These are phyloP conservation scores for Anomalospiza imberbis DNA, from an alignment of 2,797 vertebrate species.

Conservation along the genomic window DNA sequence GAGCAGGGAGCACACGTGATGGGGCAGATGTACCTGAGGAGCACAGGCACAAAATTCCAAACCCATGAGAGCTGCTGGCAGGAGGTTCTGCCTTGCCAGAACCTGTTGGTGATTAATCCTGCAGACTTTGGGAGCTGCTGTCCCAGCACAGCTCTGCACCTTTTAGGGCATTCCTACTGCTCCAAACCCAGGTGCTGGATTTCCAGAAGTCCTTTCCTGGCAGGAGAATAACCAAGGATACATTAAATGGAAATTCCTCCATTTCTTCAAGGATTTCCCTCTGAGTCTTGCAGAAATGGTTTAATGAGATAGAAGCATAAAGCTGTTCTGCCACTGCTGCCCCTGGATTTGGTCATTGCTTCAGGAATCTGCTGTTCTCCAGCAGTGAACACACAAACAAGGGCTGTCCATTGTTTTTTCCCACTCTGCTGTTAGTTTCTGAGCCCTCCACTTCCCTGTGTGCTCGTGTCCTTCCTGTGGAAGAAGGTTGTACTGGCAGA, in stretches of 20 bases:
- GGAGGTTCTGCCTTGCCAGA: neutral
- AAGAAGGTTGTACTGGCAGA: neutral
- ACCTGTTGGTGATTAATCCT: slow-evolving; percentile 24
- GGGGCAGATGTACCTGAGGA: neutral
- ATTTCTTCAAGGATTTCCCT: neutral
- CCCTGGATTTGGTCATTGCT: neutral
- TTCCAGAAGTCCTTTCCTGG: neutral
- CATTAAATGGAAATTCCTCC: neutral
- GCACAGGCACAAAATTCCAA: neutral
- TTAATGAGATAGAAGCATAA: neutral
- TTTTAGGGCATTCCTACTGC: neutral
- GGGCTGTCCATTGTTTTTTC: neutral
- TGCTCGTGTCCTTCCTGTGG: neutral
- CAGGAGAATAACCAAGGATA: neutral
- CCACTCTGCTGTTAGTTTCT: neutral
- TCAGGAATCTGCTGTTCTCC: neutral
- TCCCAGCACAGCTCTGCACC: neutral
- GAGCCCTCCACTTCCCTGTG: neutral
- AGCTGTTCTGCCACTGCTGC: fast-evolving
- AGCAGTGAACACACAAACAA: neutral
- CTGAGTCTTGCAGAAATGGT: neutral
- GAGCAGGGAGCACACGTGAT: neutral
- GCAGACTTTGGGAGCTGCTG: neutral
- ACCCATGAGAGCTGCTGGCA: slow-evolving; percentile 23
- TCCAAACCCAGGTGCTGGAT: neutral